Conservation (phyloP, 2,113 vertebrate species). For the Myiozetetes cayanensis region DNA sequence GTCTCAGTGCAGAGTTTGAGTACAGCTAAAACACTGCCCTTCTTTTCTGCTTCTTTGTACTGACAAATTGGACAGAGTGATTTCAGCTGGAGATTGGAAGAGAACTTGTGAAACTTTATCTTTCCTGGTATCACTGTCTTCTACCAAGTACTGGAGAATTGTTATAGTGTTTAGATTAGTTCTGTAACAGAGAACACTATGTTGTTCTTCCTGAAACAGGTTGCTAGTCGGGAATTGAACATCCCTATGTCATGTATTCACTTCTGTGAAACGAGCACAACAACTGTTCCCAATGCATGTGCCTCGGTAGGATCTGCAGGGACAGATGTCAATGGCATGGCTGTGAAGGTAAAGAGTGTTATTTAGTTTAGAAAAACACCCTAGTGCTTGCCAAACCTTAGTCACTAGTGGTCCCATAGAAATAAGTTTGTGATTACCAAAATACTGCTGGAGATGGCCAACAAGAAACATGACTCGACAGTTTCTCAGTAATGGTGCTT, state of each 20-base stretch:
- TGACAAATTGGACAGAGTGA: background rate
- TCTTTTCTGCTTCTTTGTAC: background rate
- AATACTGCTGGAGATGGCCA: background rate
- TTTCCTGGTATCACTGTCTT: background rate
- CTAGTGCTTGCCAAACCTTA: background rate
- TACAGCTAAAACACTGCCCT: background rate
- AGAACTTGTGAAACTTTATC: background rate
- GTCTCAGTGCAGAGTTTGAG: background rate
- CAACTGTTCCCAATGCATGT: constrained; percentile 81
- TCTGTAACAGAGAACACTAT: background rate
- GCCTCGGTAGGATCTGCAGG: constrained; percentile 81
- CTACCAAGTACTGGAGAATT: background rate
- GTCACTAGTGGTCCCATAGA: background rate
- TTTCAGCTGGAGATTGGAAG: background rate
- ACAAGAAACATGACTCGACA: background rate
- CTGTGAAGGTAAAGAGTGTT: constrained; percentile 78
- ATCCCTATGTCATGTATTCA: constrained; percentile 80
- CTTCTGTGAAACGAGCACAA: constrained; percentile 86
- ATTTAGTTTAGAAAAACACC: background rate
- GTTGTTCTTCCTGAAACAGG: constrained; percentile 63
- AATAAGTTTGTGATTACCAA: background rate
- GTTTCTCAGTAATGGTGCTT: background rate
- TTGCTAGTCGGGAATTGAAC: constrained; percentile 85
- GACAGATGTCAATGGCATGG: constrained; percentile 88
- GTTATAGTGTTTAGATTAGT: background rate